Percentiles rank a stretch among this genome's conserved stretches.
Conservation (phyloP, 2,888 invertebrate species). For the Polydrusus cervinus region DNA sequence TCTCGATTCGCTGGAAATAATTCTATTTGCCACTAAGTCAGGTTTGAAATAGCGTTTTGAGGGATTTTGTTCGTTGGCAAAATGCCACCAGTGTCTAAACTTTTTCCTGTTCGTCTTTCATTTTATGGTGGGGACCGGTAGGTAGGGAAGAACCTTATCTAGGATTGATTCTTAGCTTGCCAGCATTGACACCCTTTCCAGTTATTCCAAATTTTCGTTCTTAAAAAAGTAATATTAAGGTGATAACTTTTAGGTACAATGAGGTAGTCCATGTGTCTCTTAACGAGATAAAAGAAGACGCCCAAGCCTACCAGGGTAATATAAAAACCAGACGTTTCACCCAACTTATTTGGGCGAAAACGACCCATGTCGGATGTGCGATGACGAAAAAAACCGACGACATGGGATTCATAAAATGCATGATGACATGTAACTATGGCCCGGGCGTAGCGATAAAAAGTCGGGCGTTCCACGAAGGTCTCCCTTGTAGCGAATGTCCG, state of each 20-base stretch:
- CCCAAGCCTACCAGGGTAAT: background rate
- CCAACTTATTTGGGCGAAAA: conserved; percentile 31
- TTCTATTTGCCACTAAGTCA: too few relatives aligned
- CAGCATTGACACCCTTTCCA: too few relatives aligned
- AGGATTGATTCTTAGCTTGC: too few relatives aligned
- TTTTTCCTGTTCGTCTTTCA: too few relatives aligned
- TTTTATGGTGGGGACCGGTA: too few relatives aligned
- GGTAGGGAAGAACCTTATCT: too few relatives aligned
- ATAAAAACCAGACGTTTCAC: conserved; percentile 32
- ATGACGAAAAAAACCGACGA: background rate
- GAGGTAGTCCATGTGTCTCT: background rate
- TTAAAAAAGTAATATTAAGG: too few relatives aligned
- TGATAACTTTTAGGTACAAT: conserved; percentile 15
- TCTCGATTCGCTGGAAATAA: too few relatives aligned
- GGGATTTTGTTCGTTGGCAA: too few relatives aligned
- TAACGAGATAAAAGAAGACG: background rate
- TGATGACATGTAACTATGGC: conserved; percentile 42
- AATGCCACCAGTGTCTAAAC: too few relatives aligned
- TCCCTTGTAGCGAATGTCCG: background rate
- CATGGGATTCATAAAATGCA: background rate
- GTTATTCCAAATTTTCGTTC: too few relatives aligned
- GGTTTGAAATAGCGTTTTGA: too few relatives aligned
- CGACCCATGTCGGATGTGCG: conserved; percentile 39
- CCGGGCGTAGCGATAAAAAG: background rate
- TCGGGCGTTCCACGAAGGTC: background rate